Evolutionary conservation across 2,888 invertebrate genomes (phyloP), one percentile per base, ranked within the genome.

Genomic region (Strigamia maritima): DNA sequence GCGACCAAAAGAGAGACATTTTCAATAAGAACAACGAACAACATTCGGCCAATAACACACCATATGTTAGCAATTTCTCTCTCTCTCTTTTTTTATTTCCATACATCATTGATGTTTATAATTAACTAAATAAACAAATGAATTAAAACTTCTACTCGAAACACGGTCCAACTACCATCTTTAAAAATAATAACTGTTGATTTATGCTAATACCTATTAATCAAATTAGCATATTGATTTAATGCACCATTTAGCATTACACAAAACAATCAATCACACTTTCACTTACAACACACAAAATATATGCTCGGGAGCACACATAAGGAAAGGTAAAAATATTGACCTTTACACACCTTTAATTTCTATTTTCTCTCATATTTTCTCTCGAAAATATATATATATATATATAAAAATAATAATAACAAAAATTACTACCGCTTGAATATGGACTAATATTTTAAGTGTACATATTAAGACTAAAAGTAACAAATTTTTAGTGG

Each of bases 401-500:
- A 12, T 16, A 3, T 4, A 65, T 1, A 26, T 7, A 16, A 65
- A 65, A 16, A 3, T 24, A 26, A 65, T n/a, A n/a, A n/a, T n/a
- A n/a, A n/a, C n/a, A n/a, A n/a, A n/a, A n/a, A n/a, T n/a, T n/a
- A n/a, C n/a, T n/a, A n/a, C n/a, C 16, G 2, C 24, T 8, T 65
- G 6, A 28, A 65, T 26, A 14, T 65, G 24, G 65, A 14, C 65
- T 65, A 65, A 65, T 24, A 65, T 65, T 3, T 24, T 49, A 65
- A 65, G 24, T 26, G 12, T 10, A 26, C 28, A n/a, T 65, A 65
- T 26, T 65, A 65, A 26, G 65, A 26, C 26, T 49, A 49, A 49
- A 65, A 65, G 65, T 65, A 65, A 65, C 65, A 65, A 65, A 65
- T 65, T 65, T 65, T 65, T 65, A 28, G 65, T 10, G 24, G 65